Evolutionary conservation across 2,888 invertebrate genomes (phyloP), one percentile per base, ranked within the genome.

Genomic region (Lithophane semibrunnea): DNA sequence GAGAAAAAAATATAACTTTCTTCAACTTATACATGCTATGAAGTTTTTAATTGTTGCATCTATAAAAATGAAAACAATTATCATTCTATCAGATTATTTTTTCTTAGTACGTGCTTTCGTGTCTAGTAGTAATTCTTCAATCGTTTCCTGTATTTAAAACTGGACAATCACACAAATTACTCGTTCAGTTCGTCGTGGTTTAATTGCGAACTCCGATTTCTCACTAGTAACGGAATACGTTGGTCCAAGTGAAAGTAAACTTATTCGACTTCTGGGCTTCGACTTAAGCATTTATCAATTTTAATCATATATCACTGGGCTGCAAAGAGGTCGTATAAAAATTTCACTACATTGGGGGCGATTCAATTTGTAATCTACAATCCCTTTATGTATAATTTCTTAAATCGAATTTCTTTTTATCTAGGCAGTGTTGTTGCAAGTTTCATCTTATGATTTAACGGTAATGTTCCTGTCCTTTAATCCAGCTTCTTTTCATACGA

Each of bases 151-250:
- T 86, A 82, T 90, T 92, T 88, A 87, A 78, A 87, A 84, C 83
- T 84, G 83, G 81, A 84, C 88, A 86, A 88, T 91, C 86, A 88
- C 79, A 89, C 84, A 90, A 90, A 88, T 89, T 88, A 87, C 83
- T 76, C 86, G 85, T 85, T 89, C 80, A 83, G 84, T 85, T 83
- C 81, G 84, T 82, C 83, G 84, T 85, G 84, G 80, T 85, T 92
- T 91, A 91, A 91, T 92, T 92, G 87, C 86, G 71, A 88, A 86
- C 87, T 89, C 91, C 85, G 88, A 89, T 90, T 92, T 92, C 91
- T 90, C 86, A 88, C 86, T 83, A 80, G 73, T 89, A 90, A 91
- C 91, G 91, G 91, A 92, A 89, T 91, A 86, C 75, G 77, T 80
- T 74, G 86, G 74, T 80, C 64, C 78, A 79, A 85, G 85, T 88